Percentiles rank a stretch among this genome's conserved stretches.
These are phyloP conservation scores for Labeo rohita DNA, from an alignment of 2,113 vertebrate genomes.

Conservation along the genomic window DNA sequence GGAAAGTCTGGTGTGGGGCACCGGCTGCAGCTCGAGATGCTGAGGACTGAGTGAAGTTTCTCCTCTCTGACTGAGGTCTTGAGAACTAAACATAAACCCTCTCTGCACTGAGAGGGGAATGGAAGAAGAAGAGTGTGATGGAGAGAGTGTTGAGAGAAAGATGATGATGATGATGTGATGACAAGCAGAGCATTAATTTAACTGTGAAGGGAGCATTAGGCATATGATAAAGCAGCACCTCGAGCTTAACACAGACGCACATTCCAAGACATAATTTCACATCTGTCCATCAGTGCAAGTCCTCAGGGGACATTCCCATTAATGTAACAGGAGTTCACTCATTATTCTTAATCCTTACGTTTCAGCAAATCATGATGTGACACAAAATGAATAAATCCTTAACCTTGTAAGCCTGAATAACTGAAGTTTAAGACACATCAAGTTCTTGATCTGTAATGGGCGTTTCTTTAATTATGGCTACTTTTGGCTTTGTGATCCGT, in stretches of 20 bases:
- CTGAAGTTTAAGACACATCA: too few species aligned
- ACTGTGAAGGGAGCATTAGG: neutral
- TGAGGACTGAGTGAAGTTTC: conserved; percentile 86
- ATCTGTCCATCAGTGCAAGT: conserved; percentile 11
- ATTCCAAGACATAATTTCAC: conserved; percentile 8
- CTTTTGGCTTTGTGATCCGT: neutral
- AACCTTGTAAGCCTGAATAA: neutral
- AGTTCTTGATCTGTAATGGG: neutral
- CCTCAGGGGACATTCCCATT: neutral
- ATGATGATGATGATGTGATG: neutral
- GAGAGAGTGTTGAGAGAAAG: conserved; percentile 19
- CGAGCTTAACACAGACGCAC: neutral
- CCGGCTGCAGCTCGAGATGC: conserved; percentile 86
- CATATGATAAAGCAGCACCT: neutral
- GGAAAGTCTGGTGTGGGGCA: conserved; percentile 83
- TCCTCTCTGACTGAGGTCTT: conserved; percentile 87
- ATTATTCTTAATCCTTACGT: neutral
- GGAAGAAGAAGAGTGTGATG: neutral
- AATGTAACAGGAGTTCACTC: neutral
- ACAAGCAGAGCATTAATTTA: neutral
- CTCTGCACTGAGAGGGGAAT: conserved; percentile 82
- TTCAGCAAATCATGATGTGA: neutral
- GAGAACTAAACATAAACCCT: conserved; percentile 89
- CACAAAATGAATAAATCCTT: neutral
- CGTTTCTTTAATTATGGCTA: neutral